phyloP scores from a whole-genome alignment of 2,113 vertebrate genomes.

The Empidonax traillii region DNA sequence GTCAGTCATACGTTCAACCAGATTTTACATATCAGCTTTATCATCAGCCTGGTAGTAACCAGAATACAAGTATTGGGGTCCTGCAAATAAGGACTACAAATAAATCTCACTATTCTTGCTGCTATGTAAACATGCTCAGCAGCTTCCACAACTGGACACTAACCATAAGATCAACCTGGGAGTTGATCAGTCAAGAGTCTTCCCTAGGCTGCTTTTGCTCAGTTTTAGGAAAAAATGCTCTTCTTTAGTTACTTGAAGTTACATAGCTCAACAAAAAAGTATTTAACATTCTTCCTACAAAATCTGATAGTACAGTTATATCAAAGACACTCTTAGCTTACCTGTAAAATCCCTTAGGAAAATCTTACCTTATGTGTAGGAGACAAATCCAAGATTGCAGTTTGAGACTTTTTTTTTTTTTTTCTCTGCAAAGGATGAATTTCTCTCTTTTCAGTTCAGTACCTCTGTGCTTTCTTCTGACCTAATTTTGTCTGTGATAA shows the following conservation, averaged over 20 bases:
- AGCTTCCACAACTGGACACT: accelerated
- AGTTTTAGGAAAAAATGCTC: not conserved
- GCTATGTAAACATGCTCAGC: not conserved
- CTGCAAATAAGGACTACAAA: not conserved
- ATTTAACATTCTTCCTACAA: not conserved
- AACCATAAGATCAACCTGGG: not conserved
- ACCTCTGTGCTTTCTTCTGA: conserved; percentile 52
- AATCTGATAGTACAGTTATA: not conserved
- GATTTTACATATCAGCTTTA: not conserved
- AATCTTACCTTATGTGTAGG: conserved; percentile 30
- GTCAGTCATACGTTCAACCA: not conserved
- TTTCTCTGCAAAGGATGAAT: conserved; percentile 34
- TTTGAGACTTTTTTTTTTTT: not conserved
- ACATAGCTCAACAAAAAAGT: not conserved
- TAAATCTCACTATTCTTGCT: not conserved
- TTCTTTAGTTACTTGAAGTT: not conserved
- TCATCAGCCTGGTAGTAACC: not conserved
- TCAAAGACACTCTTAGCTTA: not conserved
- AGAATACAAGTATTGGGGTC: not conserved
- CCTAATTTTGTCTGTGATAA: conserved; percentile 65
- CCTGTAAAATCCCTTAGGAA: conserved; percentile 4
- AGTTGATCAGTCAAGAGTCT: not conserved
- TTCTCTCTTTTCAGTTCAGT: conserved; percentile 44
- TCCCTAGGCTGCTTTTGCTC: not conserved
- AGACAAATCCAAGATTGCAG: conserved; percentile 14